Evolutionary conservation across 2,888 invertebrate genomes (phyloP).

Genomic region (Caenorhabditis sp.): DNA sequence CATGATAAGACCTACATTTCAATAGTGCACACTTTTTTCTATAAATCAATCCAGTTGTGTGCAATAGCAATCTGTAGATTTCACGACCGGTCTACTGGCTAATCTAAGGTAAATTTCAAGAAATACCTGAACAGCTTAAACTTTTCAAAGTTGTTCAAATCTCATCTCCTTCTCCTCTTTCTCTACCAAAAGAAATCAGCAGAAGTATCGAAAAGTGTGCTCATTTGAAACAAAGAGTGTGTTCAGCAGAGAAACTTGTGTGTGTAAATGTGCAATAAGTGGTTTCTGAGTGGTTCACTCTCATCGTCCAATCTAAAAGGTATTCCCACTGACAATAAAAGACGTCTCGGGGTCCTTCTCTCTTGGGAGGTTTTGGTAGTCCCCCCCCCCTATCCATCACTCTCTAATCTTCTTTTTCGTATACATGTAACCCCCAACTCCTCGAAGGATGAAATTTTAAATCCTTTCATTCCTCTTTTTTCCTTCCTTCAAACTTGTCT

Average conservation of each 20-base stretch:
- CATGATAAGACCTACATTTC: too few relatives aligned
- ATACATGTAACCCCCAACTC: slow-evolving; percentile 11
- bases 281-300: slow-evolving; percentile 16
- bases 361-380: slow-evolving; percentile 6
- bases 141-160: slow-evolving; percentile 1
- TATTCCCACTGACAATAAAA: background rate
- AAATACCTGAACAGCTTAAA: too few relatives aligned
- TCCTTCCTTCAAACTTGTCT: slow-evolving; percentile 23
- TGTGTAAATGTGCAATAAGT: slow-evolving; percentile 16
- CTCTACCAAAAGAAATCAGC: background rate
- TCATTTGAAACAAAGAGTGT: slow-evolving; percentile 19
- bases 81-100: too few relatives aligned
- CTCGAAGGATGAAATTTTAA: slow-evolving; percentile 21
- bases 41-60: too few relatives aligned
- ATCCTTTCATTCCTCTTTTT: slow-evolving; percentile 25
- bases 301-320: background rate
- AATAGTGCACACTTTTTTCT: too few relatives aligned
- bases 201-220: slow-evolving; percentile 44
- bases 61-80: too few relatives aligned
- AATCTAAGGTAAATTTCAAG: too few relatives aligned
- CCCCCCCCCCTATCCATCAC: slow-evolving; percentile 38
- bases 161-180: background rate
- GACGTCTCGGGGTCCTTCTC: background rate
- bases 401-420: slow-evolving; percentile 41
- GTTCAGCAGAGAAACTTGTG: slow-evolving; percentile 7